These are phyloP conservation scores for Erythrocercus mccallii DNA, from an alignment of 2,113 vertebrate genomes.

Conservation along the genomic window DNA sequence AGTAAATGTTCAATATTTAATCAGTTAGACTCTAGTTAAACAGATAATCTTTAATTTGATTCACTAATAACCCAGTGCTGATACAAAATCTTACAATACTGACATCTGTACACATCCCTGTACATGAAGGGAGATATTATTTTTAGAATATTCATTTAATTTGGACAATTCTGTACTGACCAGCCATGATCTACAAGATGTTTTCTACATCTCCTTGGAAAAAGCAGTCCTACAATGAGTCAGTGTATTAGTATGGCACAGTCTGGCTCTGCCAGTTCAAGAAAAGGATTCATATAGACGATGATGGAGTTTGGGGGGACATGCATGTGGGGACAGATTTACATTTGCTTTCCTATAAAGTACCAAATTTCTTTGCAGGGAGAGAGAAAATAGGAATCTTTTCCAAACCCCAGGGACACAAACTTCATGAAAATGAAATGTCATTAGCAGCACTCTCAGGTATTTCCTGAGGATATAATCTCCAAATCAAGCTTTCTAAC, in stretches of 20 bases:
- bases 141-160: neutral
- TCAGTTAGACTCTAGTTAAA: neutral
- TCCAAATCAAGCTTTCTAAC: neutral
- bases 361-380: neutral
- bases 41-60: neutral
- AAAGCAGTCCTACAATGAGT: neutral
- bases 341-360: neutral
- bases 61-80: neutral
- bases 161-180: neutral
- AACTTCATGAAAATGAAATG: neutral
- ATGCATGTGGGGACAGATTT: neutral
- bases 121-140: neutral
- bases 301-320: neutral
- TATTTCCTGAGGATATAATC: neutral
- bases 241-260: neutral
- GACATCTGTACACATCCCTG: neutral
- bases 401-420: neutral
- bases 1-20: neutral
- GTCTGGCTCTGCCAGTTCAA: neutral
- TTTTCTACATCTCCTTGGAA: neutral
- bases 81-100: neutral
- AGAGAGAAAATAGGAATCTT: neutral
- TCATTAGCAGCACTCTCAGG: neutral
- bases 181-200: neutral
- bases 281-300: neutral